Evolutionary conservation across 2,797 vertebrate species (phyloP).

Genomic region (Schizopygopsis malacanthus): DNA sequence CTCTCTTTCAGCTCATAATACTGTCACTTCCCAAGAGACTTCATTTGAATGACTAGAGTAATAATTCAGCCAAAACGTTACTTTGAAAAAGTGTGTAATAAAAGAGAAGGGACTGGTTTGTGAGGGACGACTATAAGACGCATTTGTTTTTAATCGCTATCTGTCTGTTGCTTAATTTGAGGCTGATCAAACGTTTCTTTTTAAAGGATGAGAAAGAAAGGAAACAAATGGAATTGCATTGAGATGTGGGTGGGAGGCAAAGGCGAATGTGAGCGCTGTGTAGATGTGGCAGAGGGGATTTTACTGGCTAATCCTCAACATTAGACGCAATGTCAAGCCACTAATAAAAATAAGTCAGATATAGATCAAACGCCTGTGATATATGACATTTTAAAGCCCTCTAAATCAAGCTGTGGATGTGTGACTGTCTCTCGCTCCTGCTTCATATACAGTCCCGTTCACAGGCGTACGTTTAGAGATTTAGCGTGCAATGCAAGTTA

Average conservation of each 20-base stretch:
- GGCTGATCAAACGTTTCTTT: slow-evolving; percentile 46
- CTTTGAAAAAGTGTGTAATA: slow-evolving; percentile 49
- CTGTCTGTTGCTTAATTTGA: slow-evolving; percentile 51
- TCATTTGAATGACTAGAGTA: slow-evolving; percentile 46
- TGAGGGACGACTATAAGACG: slow-evolving; percentile 5
- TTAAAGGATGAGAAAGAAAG: slow-evolving; percentile 27
- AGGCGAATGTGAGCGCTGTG: slow-evolving; percentile 47
- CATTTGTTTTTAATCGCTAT: slow-evolving; percentile 50
- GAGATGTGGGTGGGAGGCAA: slow-evolving; percentile 51
- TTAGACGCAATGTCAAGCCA: slow-evolving; percentile 56
- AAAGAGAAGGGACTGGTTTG: slow-evolving; percentile 43
- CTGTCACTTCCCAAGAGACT: slow-evolving; percentile 53
- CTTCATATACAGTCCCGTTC: slow-evolving; percentile 2
- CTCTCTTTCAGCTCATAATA: slow-evolving; percentile 41
- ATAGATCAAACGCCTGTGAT: slow-evolving; percentile 51
- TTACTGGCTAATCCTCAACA: slow-evolving; percentile 50
- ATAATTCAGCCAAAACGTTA: slow-evolving; percentile 37
- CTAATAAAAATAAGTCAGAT: slow-evolving; percentile 60
- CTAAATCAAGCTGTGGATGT: slow-evolving; percentile 37
- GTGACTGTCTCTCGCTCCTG: slow-evolving; percentile 31
- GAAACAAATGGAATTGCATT: slow-evolving; percentile 53
- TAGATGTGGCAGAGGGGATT: slow-evolving; percentile 36
- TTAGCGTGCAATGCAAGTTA: not conserved
- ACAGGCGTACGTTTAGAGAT: not conserved
- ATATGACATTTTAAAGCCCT: slow-evolving; percentile 56